Evolutionary conservation across 2,888 invertebrate genomes (phyloP), one percentile per base, ranked within the genome.

Genomic region (Frankliniella fusca): DNA sequence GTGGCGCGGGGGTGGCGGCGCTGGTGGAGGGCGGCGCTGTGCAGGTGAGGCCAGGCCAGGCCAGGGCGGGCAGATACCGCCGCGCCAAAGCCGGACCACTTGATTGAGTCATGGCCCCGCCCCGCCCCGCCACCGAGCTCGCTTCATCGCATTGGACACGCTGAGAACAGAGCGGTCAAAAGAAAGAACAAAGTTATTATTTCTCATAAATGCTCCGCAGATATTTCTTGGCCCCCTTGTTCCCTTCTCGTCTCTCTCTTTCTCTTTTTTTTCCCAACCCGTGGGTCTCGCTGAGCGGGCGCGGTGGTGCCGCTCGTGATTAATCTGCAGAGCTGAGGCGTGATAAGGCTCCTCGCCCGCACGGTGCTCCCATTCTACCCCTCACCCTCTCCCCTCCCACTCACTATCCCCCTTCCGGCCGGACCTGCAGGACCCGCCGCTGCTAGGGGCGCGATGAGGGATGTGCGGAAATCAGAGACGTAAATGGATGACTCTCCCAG

Each of bases 381-480:
- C 54, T 12, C 54, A 0, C 11, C 20, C 54, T 54, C 12, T 15
- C 54, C 20, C 54, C 20, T 20, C 18, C 54, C 15, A 2, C 11
- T 8, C 8, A 2, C 15, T 54, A 38, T 5, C 38, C 2, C 38
- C 5, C 3, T 38, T 38, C 38, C 38, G 38, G 38, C 38, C 38
- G 38, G 38, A 38, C 38, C 38, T 38, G 38, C 38, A 38, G 38
- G 38, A 38, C 38, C 38, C 5, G 38, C 38, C 38, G 38, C 38
- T 38, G 38, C 38, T 38, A 5, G 38, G 54, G 54, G 18, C 18
- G 54, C 54, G 54, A 5, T 54, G 70, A 76, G 70, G 70, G 70
- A 23, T 76, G 70, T 27, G 70, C 70, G 23, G 70, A 76, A 76
- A 76, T 76, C 70, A 76, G 70, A 76, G 70, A 23, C 70, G 70